A percentile compares a stretch with the other conserved stretches of the same genome.
Conservation (phyloP, 2,888 invertebrate species). For the Heteromyza rotundicornis region DNA sequence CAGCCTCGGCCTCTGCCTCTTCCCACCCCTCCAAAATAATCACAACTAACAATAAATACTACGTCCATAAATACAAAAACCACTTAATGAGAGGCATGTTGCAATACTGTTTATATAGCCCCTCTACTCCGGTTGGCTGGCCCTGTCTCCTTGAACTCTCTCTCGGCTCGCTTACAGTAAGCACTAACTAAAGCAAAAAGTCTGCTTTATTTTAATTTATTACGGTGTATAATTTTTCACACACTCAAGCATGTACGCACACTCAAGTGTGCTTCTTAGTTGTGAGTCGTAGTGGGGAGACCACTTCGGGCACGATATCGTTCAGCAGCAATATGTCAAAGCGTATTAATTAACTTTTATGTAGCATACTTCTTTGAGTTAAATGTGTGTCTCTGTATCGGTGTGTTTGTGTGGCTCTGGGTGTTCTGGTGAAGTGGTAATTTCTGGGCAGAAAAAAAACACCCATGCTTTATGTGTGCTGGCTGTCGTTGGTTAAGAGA, state of each 20-base stretch:
- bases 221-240: neutral
- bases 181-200: too few relatives aligned
- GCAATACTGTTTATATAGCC: too few relatives aligned
- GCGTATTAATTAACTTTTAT: slow-evolving; percentile 7
- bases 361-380: neutral
- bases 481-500: neutral
- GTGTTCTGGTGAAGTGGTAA: neutral
- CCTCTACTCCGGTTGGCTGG: too few relatives aligned
- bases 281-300: neutral
- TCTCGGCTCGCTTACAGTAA: too few relatives aligned
- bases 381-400: neutral
- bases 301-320: neutral
- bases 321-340: neutral
- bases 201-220: neutral
- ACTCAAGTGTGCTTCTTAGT: neutral
- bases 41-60: too few relatives aligned
- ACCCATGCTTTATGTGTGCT: neutral
- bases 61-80: too few relatives aligned
- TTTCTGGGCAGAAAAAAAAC: neutral
- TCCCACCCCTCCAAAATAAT: too few relatives aligned
- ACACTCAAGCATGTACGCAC: neutral
- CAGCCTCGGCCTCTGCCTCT: too few relatives aligned
- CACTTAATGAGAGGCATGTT: too few relatives aligned
- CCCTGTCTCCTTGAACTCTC: too few relatives aligned
- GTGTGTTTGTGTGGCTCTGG: neutral